phyloP scores from a whole-genome alignment of 1,140 invertebrate species.

The Matsumurasca onukii region DNA sequence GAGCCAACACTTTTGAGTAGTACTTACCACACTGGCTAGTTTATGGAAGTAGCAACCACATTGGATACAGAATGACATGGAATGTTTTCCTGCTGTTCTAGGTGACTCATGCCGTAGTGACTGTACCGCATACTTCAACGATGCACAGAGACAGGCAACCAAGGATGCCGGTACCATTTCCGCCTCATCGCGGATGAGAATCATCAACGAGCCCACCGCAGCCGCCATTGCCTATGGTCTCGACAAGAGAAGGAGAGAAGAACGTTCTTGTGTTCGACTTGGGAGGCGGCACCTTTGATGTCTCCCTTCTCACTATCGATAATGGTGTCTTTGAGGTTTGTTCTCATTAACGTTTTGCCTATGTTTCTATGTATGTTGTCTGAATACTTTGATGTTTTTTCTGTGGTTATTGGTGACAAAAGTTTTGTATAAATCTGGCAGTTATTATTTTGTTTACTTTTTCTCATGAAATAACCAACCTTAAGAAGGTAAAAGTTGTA shows the following conservation, averaged over 20 bases:
- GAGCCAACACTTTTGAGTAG: too few relatives aligned
- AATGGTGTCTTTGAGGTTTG: constrained; percentile 84
- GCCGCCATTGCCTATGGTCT: constrained; percentile 99
- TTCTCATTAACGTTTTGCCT: too few relatives aligned
- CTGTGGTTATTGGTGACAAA: too few relatives aligned
- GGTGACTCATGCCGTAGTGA: constrained; percentile 98
- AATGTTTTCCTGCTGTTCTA: constrained; percentile 41
- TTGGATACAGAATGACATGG: constrained; percentile 47
- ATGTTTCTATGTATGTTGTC: too few relatives aligned
- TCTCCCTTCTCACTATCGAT: constrained; percentile 97
- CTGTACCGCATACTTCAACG: constrained; percentile 99
- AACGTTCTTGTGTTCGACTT: constrained; percentile 96
- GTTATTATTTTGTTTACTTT: too few relatives aligned
- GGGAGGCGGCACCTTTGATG: constrained; percentile 99
- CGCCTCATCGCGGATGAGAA: constrained; percentile 96
- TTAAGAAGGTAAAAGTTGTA: too few relatives aligned
- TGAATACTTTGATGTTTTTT: too few relatives aligned
- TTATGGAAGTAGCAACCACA: too few relatives aligned
- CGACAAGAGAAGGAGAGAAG: constrained; percentile 99
- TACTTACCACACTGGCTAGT: too few relatives aligned
- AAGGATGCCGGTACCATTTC: constrained; percentile 90
- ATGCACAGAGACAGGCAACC: constrained; percentile 96
- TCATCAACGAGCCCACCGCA: constrained; percentile 99
- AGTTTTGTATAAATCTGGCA: too few relatives aligned
- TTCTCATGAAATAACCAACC: too few relatives aligned